phyloP scores from a whole-genome alignment of 2,113 vertebrate species.

The Hepsetus odoe region DNA sequence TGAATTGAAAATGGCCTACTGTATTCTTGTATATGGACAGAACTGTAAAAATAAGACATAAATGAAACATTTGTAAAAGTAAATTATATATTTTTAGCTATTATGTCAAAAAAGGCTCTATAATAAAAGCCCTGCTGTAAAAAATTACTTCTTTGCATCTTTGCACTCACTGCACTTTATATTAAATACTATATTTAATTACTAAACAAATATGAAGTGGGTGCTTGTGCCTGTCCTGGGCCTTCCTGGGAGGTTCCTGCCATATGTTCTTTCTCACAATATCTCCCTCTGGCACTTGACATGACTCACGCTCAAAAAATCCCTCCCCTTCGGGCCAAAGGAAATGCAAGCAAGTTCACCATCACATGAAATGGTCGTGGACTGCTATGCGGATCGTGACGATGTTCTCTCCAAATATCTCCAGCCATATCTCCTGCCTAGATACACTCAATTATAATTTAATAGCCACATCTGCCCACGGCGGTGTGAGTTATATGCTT shows the following conservation, averaged over 20 bases:
- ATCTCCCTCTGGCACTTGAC: slow-evolving; percentile 23
- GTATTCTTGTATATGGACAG: too few relatives aligned
- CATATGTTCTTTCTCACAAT: slow-evolving; percentile 34
- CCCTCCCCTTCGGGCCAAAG: slow-evolving; percentile 20
- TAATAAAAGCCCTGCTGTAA: too few relatives aligned
- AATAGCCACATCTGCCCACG: not conserved
- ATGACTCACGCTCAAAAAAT: slow-evolving; percentile 17
- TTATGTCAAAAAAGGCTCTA: too few relatives aligned
- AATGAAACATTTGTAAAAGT: too few relatives aligned
- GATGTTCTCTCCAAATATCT: not conserved
- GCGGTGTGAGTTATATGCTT: slow-evolving; percentile 5
- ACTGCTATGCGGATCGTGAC: not conserved
- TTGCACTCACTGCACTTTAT: too few relatives aligned
- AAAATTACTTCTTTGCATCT: too few relatives aligned
- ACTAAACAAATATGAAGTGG: too few relatives aligned
- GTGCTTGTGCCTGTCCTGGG: not conserved
- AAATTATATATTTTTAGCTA: too few relatives aligned
- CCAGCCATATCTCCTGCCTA: not conserved
- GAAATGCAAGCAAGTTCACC: not conserved
- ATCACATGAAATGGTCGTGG: not conserved
- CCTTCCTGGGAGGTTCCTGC: slow-evolving; percentile 1
- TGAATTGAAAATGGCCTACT: too few relatives aligned
- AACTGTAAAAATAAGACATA: too few relatives aligned
- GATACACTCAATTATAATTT: slow-evolving; percentile 22
- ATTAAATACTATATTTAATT: too few relatives aligned